Percentiles rank a stretch among this genome's conserved stretches.
Conservation (phyloP, 2,113 vertebrate genomes). For the Rutilus rutilus region DNA sequence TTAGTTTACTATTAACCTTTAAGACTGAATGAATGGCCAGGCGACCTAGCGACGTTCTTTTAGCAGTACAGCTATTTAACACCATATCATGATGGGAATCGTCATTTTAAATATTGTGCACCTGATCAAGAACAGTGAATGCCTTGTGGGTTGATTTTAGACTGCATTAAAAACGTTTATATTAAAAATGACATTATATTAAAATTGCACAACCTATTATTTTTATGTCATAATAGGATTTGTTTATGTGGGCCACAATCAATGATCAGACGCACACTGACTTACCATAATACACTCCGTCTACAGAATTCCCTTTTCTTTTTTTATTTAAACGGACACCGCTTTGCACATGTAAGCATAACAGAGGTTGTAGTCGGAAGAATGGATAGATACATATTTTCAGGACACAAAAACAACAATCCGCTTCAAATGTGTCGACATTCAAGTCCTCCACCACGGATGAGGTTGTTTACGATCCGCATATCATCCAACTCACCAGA, state of each 20-base stretch:
- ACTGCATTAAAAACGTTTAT: neutral
- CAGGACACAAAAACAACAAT: neutral
- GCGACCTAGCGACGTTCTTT: too few relatives aligned
- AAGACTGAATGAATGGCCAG: too few relatives aligned
- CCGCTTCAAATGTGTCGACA: neutral
- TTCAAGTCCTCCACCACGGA: neutral
- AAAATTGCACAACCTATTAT: neutral
- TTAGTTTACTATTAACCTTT: too few relatives aligned
- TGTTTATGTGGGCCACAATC: neutral
- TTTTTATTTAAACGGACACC: neutral
- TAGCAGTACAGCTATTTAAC: too few relatives aligned
- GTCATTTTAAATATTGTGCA: neutral
- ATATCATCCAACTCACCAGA: constrained; percentile 58
- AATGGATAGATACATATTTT: neutral
- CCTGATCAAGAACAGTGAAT: neutral
- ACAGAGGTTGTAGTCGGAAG: neutral
- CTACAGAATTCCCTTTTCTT: neutral
- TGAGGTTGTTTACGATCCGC: neutral
- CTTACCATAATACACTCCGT: neutral
- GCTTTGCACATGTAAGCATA: neutral
- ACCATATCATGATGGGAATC: too few relatives aligned
- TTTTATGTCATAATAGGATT: neutral
- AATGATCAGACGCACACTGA: neutral
- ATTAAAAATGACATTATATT: neutral
- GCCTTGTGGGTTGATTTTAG: neutral